phyloP scores from a whole-genome alignment of 2,113 vertebrate species.

The Chaenogobius annularis region DNA sequence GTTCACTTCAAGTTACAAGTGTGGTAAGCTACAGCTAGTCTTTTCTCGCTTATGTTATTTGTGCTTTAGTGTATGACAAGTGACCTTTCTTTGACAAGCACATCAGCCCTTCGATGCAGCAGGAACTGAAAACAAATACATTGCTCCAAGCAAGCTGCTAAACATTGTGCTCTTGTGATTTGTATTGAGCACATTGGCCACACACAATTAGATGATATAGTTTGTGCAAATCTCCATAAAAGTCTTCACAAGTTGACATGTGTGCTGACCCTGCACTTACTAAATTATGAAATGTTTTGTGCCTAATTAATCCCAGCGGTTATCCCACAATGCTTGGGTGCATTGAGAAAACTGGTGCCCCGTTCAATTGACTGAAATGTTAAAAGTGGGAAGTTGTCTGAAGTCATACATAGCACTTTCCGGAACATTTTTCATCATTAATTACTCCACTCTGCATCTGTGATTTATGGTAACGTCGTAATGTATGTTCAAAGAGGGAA shows the following conservation, averaged over 20 bases:
- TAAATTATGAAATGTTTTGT: constrained; percentile 1
- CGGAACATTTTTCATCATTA: constrained; percentile 6
- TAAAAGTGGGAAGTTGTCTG: background rate
- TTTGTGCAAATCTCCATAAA: background rate
- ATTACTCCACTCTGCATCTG: background rate
- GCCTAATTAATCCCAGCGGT: constrained; percentile 8
- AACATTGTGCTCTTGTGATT: background rate
- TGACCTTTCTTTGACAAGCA: constrained; percentile 2
- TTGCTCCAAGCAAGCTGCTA: background rate
- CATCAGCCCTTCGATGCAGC: background rate
- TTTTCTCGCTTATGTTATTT: background rate
- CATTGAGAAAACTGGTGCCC: background rate
- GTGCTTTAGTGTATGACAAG: background rate
- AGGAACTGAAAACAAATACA: background rate
- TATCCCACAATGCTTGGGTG: background rate
- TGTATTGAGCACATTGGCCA: background rate
- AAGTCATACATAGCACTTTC: background rate
- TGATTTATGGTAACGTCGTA: background rate
- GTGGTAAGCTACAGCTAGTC: background rate
- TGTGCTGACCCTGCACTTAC: constrained; percentile 9
- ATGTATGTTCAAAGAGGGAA: background rate
- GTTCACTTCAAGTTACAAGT: background rate
- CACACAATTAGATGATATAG: background rate
- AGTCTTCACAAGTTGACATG: background rate
- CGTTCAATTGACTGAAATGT: background rate